Conservation (phyloP, 30 jellyfish, hydroid and myxozoan genomes). For the Aurelia coerulea region DNA sequence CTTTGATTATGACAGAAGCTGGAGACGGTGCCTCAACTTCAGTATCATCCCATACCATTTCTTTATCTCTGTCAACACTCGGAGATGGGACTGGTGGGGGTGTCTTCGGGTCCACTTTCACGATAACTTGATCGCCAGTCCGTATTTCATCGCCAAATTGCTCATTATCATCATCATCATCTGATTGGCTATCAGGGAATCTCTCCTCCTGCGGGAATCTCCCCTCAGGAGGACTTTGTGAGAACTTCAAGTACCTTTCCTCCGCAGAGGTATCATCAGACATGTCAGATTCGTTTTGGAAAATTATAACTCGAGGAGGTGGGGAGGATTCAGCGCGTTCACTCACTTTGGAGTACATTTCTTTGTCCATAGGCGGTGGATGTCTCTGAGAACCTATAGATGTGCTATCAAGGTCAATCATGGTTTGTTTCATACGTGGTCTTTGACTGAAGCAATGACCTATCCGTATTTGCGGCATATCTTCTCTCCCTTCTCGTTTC, state of each 20-base stretch:
- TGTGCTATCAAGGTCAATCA: slow-evolving; percentile 71
- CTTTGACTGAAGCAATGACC: slow-evolving; percentile 69
- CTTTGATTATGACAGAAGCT: slow-evolving; percentile 57
- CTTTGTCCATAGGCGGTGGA: slow-evolving; percentile 43
- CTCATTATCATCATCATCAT: not conserved
- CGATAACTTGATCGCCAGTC: slow-evolving; percentile 38
- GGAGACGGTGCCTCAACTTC: slow-evolving; percentile 52
- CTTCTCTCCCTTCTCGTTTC: slow-evolving; percentile 21
- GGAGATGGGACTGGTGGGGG: slow-evolving; percentile 64
- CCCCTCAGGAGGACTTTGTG: slow-evolving; percentile 11
- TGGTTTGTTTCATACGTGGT: slow-evolving; percentile 30
- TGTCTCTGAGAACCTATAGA: slow-evolving; percentile 37
- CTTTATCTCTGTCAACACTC: slow-evolving; percentile 15
- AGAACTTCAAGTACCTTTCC: slow-evolving; percentile 22
- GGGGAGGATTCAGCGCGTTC: not conserved
- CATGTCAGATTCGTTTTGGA: slow-evolving; percentile 29
- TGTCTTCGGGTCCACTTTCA: slow-evolving; percentile 57
- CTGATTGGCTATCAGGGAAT: not conserved
- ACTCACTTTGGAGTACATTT: not conserved
- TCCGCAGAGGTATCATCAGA: slow-evolving; percentile 52
- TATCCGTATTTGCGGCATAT: slow-evolving; percentile 40
- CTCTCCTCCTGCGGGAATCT: not conserved
- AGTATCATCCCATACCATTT: slow-evolving; percentile 27
- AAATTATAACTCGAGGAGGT: slow-evolving; percentile 34
- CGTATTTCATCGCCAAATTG: slow-evolving; percentile 37